Conservation (phyloP, 2,888 invertebrate genomes). For the Palloptera scutellata region DNA sequence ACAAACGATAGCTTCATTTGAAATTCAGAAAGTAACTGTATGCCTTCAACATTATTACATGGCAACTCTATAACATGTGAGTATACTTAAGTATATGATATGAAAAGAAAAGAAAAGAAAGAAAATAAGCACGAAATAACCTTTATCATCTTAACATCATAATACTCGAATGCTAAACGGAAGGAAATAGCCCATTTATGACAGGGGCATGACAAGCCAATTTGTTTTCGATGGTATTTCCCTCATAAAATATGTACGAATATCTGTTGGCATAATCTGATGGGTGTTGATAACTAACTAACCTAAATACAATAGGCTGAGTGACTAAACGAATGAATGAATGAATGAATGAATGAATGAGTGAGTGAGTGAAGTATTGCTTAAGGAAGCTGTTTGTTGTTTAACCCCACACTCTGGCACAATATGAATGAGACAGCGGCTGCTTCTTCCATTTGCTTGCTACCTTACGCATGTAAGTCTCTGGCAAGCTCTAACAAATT, state of each 20-base stretch:
- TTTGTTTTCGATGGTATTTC: constrained; percentile 28
- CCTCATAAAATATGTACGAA: constrained; percentile 12
- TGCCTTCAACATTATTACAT: neutral
- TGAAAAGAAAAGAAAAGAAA: no score
- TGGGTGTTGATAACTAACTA: neutral
- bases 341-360: neutral
- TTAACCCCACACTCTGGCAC: no score
- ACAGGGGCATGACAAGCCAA: constrained; percentile 30
- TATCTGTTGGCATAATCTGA: neutral
- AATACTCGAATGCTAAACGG: neutral
- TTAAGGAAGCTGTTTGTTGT: no score
- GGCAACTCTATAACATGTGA: neutral
- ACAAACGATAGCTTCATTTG: no score
- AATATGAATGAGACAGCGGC: no score
- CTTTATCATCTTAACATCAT: constrained; percentile 25
- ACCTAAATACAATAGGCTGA: neutral
- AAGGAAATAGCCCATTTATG: constrained; percentile 27
- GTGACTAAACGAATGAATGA: neutral
- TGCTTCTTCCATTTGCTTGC: no score
- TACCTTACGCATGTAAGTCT: no score
- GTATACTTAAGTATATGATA: no score
- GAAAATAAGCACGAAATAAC: neutral
- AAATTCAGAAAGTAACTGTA: no score
- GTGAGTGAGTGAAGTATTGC: neutral
- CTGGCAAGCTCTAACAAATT: no score